phyloP scores from a whole-genome alignment of 2,797 vertebrate species.

The Dermochelys coriacea region DNA sequence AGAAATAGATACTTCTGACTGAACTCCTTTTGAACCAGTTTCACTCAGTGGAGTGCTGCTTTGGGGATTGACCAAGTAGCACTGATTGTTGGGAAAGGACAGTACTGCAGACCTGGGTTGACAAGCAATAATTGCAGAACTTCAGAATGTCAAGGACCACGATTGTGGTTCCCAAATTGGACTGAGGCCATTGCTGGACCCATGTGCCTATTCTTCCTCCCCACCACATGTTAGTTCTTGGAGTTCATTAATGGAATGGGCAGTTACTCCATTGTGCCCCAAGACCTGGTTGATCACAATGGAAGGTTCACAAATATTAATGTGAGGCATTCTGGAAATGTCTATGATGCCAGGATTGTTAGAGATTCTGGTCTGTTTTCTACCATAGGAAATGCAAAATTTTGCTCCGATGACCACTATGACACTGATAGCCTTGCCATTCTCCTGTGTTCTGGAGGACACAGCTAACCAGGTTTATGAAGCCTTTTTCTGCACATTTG shows the following conservation, averaged over 20 bases:
- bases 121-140: not conserved
- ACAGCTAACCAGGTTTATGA: not conserved
- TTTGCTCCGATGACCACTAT: not conserved
- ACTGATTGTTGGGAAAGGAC: not conserved
- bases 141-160: too few species aligned
- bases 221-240: not conserved
- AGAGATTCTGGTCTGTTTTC: not conserved
- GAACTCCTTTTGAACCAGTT: not conserved
- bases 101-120: not conserved
- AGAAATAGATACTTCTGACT: not conserved
- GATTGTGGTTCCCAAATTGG: not conserved
- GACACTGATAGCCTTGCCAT: not conserved
- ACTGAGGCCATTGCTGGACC: not conserved
- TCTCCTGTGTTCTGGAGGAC: not conserved
- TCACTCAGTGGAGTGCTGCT: not conserved
- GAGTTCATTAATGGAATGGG: not conserved
- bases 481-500: conserved; percentile 4
- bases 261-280: not conserved
- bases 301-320: not conserved
- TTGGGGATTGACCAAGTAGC: not conserved
- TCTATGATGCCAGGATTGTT: not conserved
- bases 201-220: not conserved
- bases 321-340: not conserved
- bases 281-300: not conserved
- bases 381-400: not conserved